Conservation (phyloP, 2,888 invertebrate genomes). For the Drosophila algonquin region DNA sequence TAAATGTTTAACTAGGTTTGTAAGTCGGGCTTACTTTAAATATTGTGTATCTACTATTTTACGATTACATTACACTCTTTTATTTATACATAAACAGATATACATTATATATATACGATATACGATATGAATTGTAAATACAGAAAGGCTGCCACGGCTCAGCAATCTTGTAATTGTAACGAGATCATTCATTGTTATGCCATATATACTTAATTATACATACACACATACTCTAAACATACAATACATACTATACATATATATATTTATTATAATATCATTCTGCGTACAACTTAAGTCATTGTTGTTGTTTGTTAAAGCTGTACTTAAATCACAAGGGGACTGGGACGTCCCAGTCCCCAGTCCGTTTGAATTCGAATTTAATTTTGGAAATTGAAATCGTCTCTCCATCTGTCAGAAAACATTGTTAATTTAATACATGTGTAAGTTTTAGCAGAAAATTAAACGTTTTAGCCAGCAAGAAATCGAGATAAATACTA, state of each 20-base stretch:
- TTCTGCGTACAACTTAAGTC: slow-evolving; percentile 53
- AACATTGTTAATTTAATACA: slow-evolving; percentile 76
- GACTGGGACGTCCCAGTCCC: too few species aligned
- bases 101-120: neutral
- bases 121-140: slow-evolving; percentile 68
- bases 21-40: slow-evolving; percentile 62
- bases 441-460: slow-evolving; percentile 67
- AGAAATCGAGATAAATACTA: slow-evolving; percentile 24
- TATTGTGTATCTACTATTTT: slow-evolving; percentile 42
- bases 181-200: slow-evolving; percentile 67
- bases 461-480: slow-evolving; percentile 44
- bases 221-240: slow-evolving; percentile 11
- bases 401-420: slow-evolving; percentile 64
- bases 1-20: slow-evolving; percentile 68
- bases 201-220: slow-evolving; percentile 49
- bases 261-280: slow-evolving; percentile 40
- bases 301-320: slow-evolving; percentile 77
- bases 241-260: neutral
- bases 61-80: slow-evolving; percentile 30
- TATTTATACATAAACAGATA: slow-evolving; percentile 10
- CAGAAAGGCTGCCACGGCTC: slow-evolving; percentile 71
- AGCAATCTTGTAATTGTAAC: slow-evolving; percentile 68
- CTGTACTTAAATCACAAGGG: slow-evolving; percentile 64
- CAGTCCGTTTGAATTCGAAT: slow-evolving; percentile 15
- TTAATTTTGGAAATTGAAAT: slow-evolving; percentile 35